Base-by-base conservation (phyloP, 2,797 vertebrate genomes). In the Phataginus tricuspis region DNA sequence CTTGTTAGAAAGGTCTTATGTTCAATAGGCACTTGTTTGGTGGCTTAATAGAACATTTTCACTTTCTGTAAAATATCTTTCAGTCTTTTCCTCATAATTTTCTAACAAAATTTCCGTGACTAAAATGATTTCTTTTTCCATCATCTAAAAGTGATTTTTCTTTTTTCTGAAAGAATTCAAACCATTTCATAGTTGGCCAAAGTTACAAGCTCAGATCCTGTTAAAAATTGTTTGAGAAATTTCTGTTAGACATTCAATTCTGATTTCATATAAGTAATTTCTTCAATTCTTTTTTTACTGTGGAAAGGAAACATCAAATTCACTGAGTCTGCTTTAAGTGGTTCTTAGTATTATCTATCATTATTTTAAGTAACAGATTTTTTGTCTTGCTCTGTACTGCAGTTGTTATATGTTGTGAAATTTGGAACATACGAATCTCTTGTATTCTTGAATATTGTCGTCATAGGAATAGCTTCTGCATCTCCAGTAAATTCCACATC, bases 31-130 rank as follows among this genome's bases (percentile, higher is more conserved):
- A 64, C 23, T 74, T 61, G 19, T 37, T 59, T 69, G 14, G 37
- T 80, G 72, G 21, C 37, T 92, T 69, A 39, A 39, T 21, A 49
- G 57, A 85, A 69, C 69, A 5, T 57, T 66, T 75, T 89, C n/a
- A 59, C 21, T 57, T 82, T 74, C 68, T 59, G 23, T 75, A 71
- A 92, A 92, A 45, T 94, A 16, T 37, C 25, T 88, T 80, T 96
- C 29, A 9, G 39, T 63, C 21, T 86, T 89, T 85, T 45, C 42
- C 34, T 95, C 78, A 31, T 13, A 51, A 31, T 90, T 94, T 92
- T 80, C 61, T 80, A 69, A 90, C 7, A 80, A 69, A 92, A 91
- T 37, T 84, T 79, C 39, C 13, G 12, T 57, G 57, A 66, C 27
- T 7, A 25, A 95, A 75, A 82, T 64, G 23, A 42, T 78, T 86